Evolutionary conservation across 2,113 vertebrate genomes (phyloP).

Genomic region (Orycteropus afer): DNA sequence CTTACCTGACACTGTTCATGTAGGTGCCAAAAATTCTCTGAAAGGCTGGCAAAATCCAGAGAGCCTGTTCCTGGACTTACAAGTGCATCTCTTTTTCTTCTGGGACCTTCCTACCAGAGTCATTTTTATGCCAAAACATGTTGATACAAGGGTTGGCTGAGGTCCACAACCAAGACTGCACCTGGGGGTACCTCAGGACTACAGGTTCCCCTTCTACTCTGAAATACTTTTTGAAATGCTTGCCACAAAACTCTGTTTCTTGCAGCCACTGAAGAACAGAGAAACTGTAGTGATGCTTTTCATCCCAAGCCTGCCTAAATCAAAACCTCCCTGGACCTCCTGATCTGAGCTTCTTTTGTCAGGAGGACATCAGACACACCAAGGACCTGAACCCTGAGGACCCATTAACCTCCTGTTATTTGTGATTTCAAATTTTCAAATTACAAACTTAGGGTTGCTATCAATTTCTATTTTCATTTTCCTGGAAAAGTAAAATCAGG

Average conservation of each 20-base stretch:
- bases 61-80: slow-evolving; percentile 67
- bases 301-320: background rate
- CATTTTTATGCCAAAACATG: slow-evolving; percentile 84
- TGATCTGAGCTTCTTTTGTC: too few relatives aligned
- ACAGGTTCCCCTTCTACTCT: slow-evolving; percentile 89
- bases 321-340: background rate
- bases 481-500: background rate
- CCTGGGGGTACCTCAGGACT: slow-evolving; percentile 87
- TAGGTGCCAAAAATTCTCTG: slow-evolving; percentile 90
- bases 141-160: slow-evolving; percentile 57
- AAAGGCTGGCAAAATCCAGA: slow-evolving; percentile 92
- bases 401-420: too few relatives aligned
- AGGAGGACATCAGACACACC: background rate
- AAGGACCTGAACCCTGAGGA: background rate
- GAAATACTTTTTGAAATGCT: slow-evolving; percentile 75
- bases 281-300: background rate
- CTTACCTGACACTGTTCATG: slow-evolving; percentile 89
- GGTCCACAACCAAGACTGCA: slow-evolving; percentile 64
- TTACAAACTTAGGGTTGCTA: background rate
- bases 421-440: background rate
- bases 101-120: slow-evolving; percentile 19
- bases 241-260: slow-evolving; percentile 82
- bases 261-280: slow-evolving; percentile 61
- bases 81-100: slow-evolving; percentile 77
- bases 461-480: background rate